Evolutionary conservation across 2,888 invertebrate species (phyloP), one percentile per base, ranked within the genome.

Genomic region (Chesias legatella): DNA sequence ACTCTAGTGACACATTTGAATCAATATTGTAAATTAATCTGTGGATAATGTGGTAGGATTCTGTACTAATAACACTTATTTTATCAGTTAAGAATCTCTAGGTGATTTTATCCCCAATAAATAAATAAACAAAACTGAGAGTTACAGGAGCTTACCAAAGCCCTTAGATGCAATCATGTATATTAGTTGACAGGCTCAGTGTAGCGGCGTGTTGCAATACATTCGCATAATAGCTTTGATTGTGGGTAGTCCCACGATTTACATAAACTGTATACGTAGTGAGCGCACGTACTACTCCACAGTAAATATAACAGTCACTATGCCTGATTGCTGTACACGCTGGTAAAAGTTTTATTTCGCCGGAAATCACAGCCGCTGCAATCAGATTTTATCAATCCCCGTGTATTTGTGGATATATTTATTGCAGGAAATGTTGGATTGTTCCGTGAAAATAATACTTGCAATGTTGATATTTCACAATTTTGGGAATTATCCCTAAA

Each of bases 261-360:
- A 70, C 77, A 79, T 78, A 74, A 75, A 71, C 72, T 64, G 68
- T 60, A 64, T 63, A 59, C 55, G 35, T 43, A 53, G 44, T 48
- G 36, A 32, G 32, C 52, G 60, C 63, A 67, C 67, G 71, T 67
- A 56, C 62, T 33, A 31, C 10, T 27, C 17, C 38, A 23, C 25
- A 38, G 37, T 10, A 33, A 7, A 30, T 8, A 17, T 23, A 4
- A 37, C n/a, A 37, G 25, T 13, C 22, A 22, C 28, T 10, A 21
- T n/a, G 3, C 3, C 62, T 68, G 70, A 75, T 73, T 73, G 63
- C 51, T 48, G 48, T 53, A 30, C 48, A 48, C 40, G 31, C 43
- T 11, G 36, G 37, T 38, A 37, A 42, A 42, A 47, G 38, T 48
- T 51, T 48, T 39, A 54, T 48, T 43, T 27, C 29, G 1, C 20